These are phyloP conservation scores for Labeo catla DNA, from an alignment of 2,113 vertebrate species.

Conservation along the genomic window DNA sequence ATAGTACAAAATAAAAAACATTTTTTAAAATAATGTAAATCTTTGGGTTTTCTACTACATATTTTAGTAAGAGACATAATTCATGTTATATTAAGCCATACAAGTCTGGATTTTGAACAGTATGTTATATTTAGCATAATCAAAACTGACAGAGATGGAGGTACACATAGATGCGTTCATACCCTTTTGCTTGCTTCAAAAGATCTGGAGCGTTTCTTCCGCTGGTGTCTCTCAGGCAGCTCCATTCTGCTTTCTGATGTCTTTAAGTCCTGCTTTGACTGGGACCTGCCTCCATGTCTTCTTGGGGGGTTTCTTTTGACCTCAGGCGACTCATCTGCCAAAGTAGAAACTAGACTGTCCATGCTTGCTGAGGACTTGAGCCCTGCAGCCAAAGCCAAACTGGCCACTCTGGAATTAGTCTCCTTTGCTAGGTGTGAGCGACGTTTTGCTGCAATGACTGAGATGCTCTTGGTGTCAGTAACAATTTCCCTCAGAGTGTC, in stretches of 20 bases:
- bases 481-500: slow-evolving; percentile 67
- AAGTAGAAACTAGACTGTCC: slow-evolving; percentile 11
- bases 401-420: slow-evolving; percentile 14
- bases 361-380: neutral
- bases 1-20: no score
- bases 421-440: slow-evolving; percentile 51
- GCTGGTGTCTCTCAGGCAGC: slow-evolving; percentile 51
- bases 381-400: slow-evolving; percentile 31
- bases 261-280: slow-evolving; percentile 22
- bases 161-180: neutral
- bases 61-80: no score
- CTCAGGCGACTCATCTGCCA: slow-evolving; percentile 5
- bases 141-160: neutral
- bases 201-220: slow-evolving; percentile 58
- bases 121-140: neutral
- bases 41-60: no score
- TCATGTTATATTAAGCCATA: no score
- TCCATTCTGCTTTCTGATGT: slow-evolving; percentile 40
- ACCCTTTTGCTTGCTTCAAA: slow-evolving; percentile 58
- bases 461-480: slow-evolving; percentile 69
- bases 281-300: neutral
- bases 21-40: no score
- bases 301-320: slow-evolving; percentile 23
- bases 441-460: slow-evolving; percentile 65
- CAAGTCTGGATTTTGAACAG: neutral